phyloP scores from a whole-genome alignment of 2,113 vertebrate species.

The Neofelis nebulosa region DNA sequence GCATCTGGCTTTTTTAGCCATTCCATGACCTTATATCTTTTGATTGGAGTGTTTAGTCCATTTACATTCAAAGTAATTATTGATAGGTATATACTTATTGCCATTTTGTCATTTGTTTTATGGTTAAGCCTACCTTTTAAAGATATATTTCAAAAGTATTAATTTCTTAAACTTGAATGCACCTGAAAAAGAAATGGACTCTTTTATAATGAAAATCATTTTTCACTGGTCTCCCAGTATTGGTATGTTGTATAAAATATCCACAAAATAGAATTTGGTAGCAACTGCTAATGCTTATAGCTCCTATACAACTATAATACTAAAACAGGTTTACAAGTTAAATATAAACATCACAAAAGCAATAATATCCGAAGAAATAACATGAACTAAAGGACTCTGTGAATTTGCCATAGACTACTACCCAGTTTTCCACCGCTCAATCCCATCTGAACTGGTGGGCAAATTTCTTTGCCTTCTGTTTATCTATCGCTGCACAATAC shows the following conservation, averaged over 20 bases:
- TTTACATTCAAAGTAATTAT: no score
- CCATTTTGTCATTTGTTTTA: no score
- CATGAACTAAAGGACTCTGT: background rate
- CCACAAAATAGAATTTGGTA: background rate
- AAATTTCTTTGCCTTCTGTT: background rate
- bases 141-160: background rate
- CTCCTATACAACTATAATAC: background rate
- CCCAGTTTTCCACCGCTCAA: background rate
- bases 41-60: no score
- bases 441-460: background rate
- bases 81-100: no score
- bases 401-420: background rate
- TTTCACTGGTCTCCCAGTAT: background rate
- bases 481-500: background rate
- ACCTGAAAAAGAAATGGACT: background rate
- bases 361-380: background rate
- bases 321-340: background rate
- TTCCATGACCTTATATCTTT: no score
- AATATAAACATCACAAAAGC: background rate
- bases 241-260: background rate
- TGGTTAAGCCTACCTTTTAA: no score
- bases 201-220: background rate
- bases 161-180: slow-evolving; percentile 6
- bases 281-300: background rate
- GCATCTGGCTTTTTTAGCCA: no score